Conservation (phyloP, 2,888 invertebrate genomes). For the Tetanocera ferruginea region DNA sequence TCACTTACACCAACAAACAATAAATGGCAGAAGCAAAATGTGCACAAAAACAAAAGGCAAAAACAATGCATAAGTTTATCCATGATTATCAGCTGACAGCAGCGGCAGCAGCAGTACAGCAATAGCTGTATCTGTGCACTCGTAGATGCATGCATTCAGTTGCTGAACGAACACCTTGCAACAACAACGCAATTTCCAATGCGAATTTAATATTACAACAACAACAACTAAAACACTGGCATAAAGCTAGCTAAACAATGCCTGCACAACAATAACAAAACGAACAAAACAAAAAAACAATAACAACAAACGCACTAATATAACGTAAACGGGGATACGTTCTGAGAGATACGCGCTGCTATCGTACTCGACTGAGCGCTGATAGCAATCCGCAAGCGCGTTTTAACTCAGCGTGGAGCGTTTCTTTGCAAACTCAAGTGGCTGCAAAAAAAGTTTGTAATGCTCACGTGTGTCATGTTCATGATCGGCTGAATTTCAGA, state of each 20-base stretch:
- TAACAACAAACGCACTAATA: neutral
- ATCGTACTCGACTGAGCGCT: neutral
- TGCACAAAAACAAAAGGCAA: constrained; percentile 29
- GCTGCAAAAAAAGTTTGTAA: neutral
- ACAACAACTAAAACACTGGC: neutral
- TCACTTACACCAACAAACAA: constrained; percentile 29
- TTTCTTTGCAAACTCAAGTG: neutral
- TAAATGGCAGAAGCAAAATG: constrained; percentile 24
- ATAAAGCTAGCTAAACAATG: neutral
- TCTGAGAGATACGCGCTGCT: neutral
- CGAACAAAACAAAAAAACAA: neutral
- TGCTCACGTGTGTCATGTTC: constrained; percentile 35
- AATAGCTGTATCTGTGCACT: constrained; percentile 1
- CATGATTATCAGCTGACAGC: neutral
- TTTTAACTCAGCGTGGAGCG: neutral
- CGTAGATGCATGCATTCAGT: neutral
- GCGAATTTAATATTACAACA: neutral
- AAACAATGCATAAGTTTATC: constrained; percentile 14
- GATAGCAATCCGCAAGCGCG: constrained; percentile 15
- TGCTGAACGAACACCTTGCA: neutral
- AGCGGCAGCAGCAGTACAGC: neutral
- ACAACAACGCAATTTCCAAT: constrained; percentile 5
- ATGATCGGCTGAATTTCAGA: neutral
- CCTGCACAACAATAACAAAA: neutral
- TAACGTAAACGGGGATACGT: neutral